Evolutionary conservation across 2,113 vertebrate genomes (phyloP).

Genomic region (Paracanthobrama guichenoti): DNA sequence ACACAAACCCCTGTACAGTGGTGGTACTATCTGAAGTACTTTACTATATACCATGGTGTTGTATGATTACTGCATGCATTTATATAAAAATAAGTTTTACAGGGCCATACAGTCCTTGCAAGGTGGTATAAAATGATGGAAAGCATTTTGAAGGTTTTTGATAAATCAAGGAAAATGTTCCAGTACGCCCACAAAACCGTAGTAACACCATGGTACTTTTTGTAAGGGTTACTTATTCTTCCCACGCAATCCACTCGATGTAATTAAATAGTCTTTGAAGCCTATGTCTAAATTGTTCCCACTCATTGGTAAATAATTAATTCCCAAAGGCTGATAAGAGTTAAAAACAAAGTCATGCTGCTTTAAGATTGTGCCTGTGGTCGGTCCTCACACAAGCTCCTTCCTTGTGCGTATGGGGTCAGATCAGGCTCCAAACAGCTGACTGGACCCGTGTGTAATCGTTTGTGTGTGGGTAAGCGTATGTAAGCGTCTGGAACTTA

Average conservation of each 20-base stretch:
- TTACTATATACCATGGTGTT: not conserved
- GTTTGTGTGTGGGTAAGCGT: conserved; percentile 16
- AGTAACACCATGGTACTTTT: not conserved
- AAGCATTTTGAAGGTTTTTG: not conserved
- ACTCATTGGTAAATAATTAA: conserved; percentile 16
- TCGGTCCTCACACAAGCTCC: conserved; percentile 37
- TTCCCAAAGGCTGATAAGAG: not conserved
- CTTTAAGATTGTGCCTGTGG: conserved; percentile 24
- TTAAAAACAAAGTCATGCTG: conserved; percentile 22
- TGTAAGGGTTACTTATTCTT: not conserved
- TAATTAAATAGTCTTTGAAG: not conserved
- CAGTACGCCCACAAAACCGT: not conserved
- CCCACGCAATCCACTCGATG: not conserved
- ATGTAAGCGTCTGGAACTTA: not conserved
- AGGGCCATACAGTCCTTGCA: not conserved
- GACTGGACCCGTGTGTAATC: conserved; percentile 31
- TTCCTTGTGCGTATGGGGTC: conserved; percentile 44
- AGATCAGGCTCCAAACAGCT: conserved; percentile 52
- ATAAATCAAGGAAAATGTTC: not conserved
- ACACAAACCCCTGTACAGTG: not conserved
- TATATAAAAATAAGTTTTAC: not conserved
- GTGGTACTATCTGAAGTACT: not conserved
- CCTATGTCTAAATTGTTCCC: not conserved
- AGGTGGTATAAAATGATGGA: not conserved
- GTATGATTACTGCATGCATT: not conserved